A percentile compares a stretch with the other conserved stretches of the same genome.
phyloP scores from a whole-genome alignment of 2,797 vertebrate species.

The Lindbergichthys nudifrons region DNA sequence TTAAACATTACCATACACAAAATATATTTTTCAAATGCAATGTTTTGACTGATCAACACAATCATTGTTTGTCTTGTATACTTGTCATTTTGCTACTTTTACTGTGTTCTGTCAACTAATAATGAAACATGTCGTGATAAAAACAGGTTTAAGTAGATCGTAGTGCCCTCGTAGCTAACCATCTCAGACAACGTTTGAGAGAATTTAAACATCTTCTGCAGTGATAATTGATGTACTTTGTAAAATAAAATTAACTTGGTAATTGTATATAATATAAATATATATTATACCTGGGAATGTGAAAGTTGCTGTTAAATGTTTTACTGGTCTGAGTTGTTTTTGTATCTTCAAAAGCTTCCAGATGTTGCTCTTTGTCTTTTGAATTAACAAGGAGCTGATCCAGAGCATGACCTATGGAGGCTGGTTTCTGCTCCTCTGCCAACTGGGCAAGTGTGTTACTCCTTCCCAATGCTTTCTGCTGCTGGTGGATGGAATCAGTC shows the following conservation, averaged over 20 bases:
- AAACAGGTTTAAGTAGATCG: neutral
- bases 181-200: neutral
- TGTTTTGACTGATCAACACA: neutral
- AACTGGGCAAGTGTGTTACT: conserved; percentile 84
- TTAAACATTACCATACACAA: neutral
- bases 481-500: conserved; percentile 89
- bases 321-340: conserved; percentile 66
- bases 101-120: neutral
- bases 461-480: conserved; percentile 83
- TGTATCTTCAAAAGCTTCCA: conserved; percentile 58
- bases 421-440: conserved; percentile 83
- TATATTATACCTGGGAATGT: conserved; percentile 79
- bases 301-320: conserved; percentile 71
- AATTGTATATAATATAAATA: no score
- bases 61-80: neutral
- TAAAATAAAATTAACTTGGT: neutral
- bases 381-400: conserved; percentile 68
- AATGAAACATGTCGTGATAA: neutral
- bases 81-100: neutral
- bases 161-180: no score
- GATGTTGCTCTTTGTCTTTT: conserved; percentile 47
- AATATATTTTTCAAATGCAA: no score
- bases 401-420: conserved; percentile 70
- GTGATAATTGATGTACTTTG: neutral
- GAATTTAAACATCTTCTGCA: neutral